Evolutionary conservation across 2,797 vertebrate genomes (phyloP).

Genomic region (Peromyscus eremicus): DNA sequence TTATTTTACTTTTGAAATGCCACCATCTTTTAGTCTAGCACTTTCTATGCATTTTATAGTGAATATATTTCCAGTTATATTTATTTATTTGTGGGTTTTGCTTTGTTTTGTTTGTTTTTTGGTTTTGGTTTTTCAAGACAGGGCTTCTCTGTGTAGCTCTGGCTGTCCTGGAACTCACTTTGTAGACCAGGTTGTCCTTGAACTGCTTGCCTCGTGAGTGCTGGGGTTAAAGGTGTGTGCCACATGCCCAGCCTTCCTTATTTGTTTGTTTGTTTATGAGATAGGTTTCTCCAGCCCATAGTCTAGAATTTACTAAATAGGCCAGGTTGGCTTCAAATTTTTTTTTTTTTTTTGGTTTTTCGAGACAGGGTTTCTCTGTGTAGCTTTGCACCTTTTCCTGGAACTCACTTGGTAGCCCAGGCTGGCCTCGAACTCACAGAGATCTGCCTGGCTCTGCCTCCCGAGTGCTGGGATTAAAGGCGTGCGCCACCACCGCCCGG

Average conservation of each 20-base stretch:
- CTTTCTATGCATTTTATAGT: neutral
- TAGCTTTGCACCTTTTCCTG: no score
- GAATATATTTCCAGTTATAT: neutral
- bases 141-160: neutral
- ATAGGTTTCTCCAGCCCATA: neutral
- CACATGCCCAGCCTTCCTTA: neutral
- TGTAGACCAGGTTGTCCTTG: no score
- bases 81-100: neutral
- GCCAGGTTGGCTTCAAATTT: neutral
- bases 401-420: no score
- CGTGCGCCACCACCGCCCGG: no score
- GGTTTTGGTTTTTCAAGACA: neutral
- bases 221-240: neutral
- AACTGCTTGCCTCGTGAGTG: neutral
- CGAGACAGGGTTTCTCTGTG: no score
- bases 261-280: neutral
- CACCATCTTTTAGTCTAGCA: neutral
- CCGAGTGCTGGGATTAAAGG: no score
- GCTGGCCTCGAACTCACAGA: no score
- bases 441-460: no score
- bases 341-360: no score
- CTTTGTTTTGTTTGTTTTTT: neutral
- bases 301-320: neutral
- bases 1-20: neutral
- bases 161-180: neutral